Evolutionary conservation across 2,888 invertebrate genomes (phyloP).

Genomic region (Apodemia duryi): DNA sequence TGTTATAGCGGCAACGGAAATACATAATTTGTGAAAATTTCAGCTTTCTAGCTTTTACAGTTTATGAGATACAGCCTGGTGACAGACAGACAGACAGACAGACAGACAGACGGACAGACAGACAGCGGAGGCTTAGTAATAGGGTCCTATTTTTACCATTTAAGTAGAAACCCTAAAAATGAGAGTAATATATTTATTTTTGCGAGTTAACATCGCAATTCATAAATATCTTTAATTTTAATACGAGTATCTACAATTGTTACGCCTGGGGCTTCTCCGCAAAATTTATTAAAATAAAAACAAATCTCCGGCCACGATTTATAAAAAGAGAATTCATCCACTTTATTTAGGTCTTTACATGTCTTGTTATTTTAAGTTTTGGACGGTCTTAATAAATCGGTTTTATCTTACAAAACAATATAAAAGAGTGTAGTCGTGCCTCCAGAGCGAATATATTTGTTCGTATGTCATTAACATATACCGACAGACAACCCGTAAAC

Average conservation of each 20-base stretch:
- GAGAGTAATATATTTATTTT: no score
- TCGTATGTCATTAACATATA: constrained; percentile 60
- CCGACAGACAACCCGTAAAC: constrained; percentile 60
- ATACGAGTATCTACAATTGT: constrained; percentile 66
- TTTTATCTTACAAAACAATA: constrained; percentile 48
- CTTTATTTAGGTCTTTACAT: constrained; percentile 2
- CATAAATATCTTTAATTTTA: constrained; percentile 34
- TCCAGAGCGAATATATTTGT: constrained; percentile 59
- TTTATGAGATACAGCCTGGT: no score
- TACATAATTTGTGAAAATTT: no score
- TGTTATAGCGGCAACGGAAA: no score
- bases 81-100: no score
- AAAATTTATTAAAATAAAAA: constrained; percentile 67
- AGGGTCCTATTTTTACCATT: no score
- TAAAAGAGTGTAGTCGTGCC: constrained; percentile 44
- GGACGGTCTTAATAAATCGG: constrained; percentile 38
- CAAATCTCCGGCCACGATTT: constrained; percentile 35
- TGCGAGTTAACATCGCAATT: no score
- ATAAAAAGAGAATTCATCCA: constrained; percentile 16
- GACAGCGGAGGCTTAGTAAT: no score
- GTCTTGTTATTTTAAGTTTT: constrained; percentile 13
- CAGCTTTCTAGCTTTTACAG: no score
- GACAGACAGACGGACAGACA: no score
- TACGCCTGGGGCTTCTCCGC: constrained; percentile 66
- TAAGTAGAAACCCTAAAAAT: no score